A percentile compares a stretch with the other conserved stretches of the same genome.
phyloP scores from a whole-genome alignment of 2,113 vertebrate genomes.

The Rhea americana region DNA sequence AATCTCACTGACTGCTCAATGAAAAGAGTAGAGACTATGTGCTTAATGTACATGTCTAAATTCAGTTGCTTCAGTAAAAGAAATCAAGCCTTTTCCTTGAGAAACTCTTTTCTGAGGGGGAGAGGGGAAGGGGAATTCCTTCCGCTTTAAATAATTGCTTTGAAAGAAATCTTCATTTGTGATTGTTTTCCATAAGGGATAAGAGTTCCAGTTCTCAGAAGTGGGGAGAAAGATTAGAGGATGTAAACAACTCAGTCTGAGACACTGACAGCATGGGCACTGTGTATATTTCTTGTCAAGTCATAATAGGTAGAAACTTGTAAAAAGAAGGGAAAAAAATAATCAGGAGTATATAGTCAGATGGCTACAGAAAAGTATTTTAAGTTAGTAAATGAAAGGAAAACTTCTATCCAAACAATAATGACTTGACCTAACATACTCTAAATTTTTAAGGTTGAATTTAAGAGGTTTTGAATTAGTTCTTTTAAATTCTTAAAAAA shows the following conservation, averaged over 20 bases:
- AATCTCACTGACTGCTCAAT: neutral
- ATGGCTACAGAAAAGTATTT: neutral
- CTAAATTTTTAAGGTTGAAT: neutral
- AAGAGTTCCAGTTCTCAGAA: neutral
- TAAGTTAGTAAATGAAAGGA: neutral
- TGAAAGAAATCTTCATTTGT: neutral
- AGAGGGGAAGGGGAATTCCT: neutral
- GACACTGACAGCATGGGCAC: neutral
- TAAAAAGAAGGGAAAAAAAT: neutral
- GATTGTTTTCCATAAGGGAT: neutral
- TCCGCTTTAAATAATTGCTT: neutral
- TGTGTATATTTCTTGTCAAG: neutral
- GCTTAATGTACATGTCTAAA: neutral
- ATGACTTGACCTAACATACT: neutral
- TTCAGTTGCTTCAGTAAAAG: neutral
- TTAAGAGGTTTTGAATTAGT: neutral
- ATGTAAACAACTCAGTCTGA: neutral
- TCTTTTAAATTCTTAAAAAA: neutral
- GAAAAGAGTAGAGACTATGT: neutral
- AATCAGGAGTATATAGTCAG: neutral
- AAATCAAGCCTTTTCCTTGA: neutral
- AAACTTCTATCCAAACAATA: neutral
- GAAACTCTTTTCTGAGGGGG: neutral
- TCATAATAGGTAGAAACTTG: neutral
- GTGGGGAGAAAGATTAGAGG: fast-evolving